phyloP scores from a whole-genome alignment of 1,140 invertebrate genomes.

The Proales similis region DNA sequence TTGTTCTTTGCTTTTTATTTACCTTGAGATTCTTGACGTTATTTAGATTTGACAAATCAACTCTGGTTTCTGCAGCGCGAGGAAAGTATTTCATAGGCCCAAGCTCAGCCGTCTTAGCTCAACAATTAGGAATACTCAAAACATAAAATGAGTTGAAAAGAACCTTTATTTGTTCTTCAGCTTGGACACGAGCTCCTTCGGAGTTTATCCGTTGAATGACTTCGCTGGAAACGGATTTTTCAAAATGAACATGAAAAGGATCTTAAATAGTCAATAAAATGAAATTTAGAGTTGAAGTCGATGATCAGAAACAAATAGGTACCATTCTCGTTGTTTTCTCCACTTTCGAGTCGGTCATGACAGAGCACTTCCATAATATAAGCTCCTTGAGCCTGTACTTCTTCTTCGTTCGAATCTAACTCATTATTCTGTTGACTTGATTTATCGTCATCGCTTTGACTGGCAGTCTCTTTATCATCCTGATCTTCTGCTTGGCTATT shows the following conservation, averaged over 20 bases:
- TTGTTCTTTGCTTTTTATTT: too few relatives aligned
- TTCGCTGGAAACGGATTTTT: background rate
- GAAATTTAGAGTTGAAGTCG: background rate
- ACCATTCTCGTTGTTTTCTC: slow-evolving; percentile 17
- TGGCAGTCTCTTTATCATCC: background rate
- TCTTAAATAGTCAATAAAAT: background rate
- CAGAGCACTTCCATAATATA: slow-evolving; percentile 26
- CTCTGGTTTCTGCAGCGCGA: too few relatives aligned
- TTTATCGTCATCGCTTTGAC: slow-evolving; percentile 11
- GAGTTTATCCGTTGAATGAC: slow-evolving; percentile 10
- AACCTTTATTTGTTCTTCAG: too few relatives aligned
- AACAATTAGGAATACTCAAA: too few relatives aligned
- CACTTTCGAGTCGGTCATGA: slow-evolving; percentile 17
- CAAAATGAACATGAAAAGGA: slow-evolving; percentile 37
- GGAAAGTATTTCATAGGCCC: too few relatives aligned
- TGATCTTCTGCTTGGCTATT: background rate
- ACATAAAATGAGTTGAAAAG: too few relatives aligned
- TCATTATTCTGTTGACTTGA: background rate
- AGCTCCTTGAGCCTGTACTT: slow-evolving; percentile 1
- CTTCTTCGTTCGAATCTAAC: background rate
- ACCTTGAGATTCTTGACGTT: too few relatives aligned
- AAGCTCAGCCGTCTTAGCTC: too few relatives aligned
- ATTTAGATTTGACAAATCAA: too few relatives aligned
- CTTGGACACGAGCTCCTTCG: too few relatives aligned
- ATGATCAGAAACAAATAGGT: background rate